These are phyloP conservation scores for Podargus strigoides DNA, from an alignment of 2,797 vertebrate genomes.

Conservation along the genomic window DNA sequence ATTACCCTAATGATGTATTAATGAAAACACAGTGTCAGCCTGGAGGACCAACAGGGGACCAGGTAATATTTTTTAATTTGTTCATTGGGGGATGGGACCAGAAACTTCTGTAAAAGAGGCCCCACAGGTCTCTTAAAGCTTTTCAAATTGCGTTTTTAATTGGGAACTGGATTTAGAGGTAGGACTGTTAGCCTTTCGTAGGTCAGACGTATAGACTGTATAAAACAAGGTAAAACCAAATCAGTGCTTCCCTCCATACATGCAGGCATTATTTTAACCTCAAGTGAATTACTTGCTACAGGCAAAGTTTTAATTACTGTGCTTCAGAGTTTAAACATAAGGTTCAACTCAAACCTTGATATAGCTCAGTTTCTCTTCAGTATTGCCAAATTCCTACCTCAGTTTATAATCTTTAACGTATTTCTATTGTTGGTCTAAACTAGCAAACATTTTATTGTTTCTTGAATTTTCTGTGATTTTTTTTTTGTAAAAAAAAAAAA, in stretches of 20 bases:
- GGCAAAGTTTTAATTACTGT: conserved; percentile 73
- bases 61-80: conserved; percentile 80
- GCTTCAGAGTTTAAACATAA: conserved; percentile 62
- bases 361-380: conserved; percentile 62
- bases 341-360: conserved; percentile 55
- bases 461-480: neutral
- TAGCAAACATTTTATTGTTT: neutral
- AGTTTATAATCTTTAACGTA: conserved; percentile 60
- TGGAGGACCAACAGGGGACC: conserved; percentile 67
- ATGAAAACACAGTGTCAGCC: conserved; percentile 76
- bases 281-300: conserved; percentile 70
- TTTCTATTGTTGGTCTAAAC: conserved; percentile 54
- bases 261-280: conserved; percentile 61
- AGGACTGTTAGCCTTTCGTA: conserved; percentile 64
- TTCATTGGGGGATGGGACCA: conserved; percentile 70
- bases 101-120: conserved; percentile 70
- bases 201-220: conserved; percentile 68
- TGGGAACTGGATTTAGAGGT: conserved; percentile 71
- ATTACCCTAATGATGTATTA: conserved; percentile 74
- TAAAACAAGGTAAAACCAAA: conserved; percentile 61
- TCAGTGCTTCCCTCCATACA: conserved; percentile 40
- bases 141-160: conserved; percentile 80
- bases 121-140: conserved; percentile 76
- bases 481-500: neutral
- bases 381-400: conserved; percentile 43